Percentiles rank a stretch among this genome's conserved stretches.
Conservation (phyloP, 2,113 vertebrate genomes). For the Apodemus speciosus region DNA sequence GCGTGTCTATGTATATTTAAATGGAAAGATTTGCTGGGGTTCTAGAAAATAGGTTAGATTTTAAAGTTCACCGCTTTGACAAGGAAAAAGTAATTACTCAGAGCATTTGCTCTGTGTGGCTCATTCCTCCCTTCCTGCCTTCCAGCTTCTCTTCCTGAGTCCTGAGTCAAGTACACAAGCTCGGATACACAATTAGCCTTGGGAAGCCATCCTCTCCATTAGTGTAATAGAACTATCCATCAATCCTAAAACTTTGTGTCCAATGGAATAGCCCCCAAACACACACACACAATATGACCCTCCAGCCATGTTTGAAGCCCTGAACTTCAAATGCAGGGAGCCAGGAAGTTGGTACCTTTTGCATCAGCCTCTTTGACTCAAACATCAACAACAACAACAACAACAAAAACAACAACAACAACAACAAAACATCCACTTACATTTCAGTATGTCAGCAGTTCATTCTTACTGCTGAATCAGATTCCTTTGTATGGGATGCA, state of each 20-base stretch:
- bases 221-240: background rate
- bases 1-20: background rate
- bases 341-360: background rate
- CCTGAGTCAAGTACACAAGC: background rate
- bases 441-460: background rate
- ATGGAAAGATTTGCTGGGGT: background rate
- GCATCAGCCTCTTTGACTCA: background rate
- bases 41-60: conserved; percentile 1
- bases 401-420: too few species aligned
- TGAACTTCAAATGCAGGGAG: background rate
- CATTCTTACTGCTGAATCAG: background rate
- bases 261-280: background rate
- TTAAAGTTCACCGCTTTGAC: background rate
- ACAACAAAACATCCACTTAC: background rate
- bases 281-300: background rate
- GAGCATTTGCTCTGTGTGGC: background rate
- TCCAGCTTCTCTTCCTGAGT: background rate
- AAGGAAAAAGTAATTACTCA: background rate
- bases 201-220: background rate
- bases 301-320: background rate
- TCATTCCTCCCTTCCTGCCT: background rate
- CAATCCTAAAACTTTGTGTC: background rate
- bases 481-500: background rate
- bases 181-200: background rate
- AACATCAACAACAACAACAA: too few species aligned